Evolutionary conservation across 2,797 vertebrate species (phyloP), one percentile per base, ranked within the genome.

Genomic region (Leptodactylus fallax): DNA sequence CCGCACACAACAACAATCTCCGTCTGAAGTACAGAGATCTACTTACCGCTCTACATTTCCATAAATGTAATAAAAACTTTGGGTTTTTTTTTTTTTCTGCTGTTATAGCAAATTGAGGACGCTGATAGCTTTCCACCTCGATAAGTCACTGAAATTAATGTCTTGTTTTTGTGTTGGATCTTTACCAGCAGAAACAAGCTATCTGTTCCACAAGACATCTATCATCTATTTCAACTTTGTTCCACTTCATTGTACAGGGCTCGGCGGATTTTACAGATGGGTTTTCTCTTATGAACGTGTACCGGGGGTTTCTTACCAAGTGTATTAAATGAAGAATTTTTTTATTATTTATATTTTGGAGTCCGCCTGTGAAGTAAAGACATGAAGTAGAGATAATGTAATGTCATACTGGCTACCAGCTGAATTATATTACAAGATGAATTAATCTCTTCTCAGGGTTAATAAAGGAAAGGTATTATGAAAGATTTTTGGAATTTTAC

Each of bases 81-180:
- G 51, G 14, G 19, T 2, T 71, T 72, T 60, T 65, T 74, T 55
- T 76, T 10, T 85, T 79, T 23, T 76, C 47, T 25, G 72, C 74
- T 49, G 81, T 49, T 78, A 67, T 67, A 78, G 67, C 58, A 74
- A 47, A 71, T 81, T 51, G 79, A 65, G 58, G 58, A 25, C 23
- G 16, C 83, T 47, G 83, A 81, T 69, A 67, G 67, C 23, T 86
- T 83, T 86, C 88, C 84, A 67, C 79, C 83, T 83, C 84, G 67
- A 49, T 89, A 78, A 89, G 71, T 82, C 81, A 60, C 60, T 7
- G 36, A 83, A 79, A 89, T 78, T 56, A 89, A 89, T 86, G 71
- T 89, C 58, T 78, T 83, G 51, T 78, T 89, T 67, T 61, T 47
- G 10, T 82, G 67, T 63, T 45, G 49, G 17, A 56, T 85, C 23